Evolutionary conservation across 2,888 invertebrate species (phyloP), one percentile per base, ranked within the genome.

Genomic region (Dasypolia templi): DNA sequence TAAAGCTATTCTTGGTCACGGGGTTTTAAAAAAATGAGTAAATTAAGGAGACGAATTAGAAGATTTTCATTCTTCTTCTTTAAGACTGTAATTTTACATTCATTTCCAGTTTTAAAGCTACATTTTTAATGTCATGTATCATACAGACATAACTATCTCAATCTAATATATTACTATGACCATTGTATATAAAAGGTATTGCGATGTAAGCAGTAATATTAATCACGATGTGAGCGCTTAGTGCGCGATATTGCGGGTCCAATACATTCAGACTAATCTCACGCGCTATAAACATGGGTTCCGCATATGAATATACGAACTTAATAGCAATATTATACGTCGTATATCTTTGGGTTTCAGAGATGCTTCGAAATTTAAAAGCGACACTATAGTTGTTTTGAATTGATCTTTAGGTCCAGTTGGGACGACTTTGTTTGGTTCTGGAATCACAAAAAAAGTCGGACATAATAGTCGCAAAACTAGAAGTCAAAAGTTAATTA

Each of bases 401-500:
- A 53, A 19, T 42, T 26, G 7, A 17, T 26, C 17, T 11, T 44
- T 42, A 42, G 4, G 32, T 3, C 1, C 22, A 26, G 17, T 5
- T 17, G 14, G 2, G 14, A 32, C 12, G 9, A 26, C 5, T 58
- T 35, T 63, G n/a, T 26, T 3, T 26, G 14, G 29, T 42, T 49
- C 29, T n/a, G 19, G 3, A n/a, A 39, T 39, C 3, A 3, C 5
- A 6, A 19, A 6, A 22, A 56, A 78, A 35, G 32, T 42, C 17
- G 26, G 44, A 65, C 22, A 44, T 17, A 65, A 56, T 62, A 56
- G 61, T 62, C 44, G 22, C 26, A 56, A n/a, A 81, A 81, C 58
- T 77, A 70, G 55, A 65, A 56, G 51, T n/a, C 91, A 89, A 92
- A 92, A 92, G 92, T 91, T 93, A 93, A 94, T 94, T 93, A 93